Evolutionary conservation across 2,888 invertebrate species (phyloP).

Genomic region (Chrysolina americana): DNA sequence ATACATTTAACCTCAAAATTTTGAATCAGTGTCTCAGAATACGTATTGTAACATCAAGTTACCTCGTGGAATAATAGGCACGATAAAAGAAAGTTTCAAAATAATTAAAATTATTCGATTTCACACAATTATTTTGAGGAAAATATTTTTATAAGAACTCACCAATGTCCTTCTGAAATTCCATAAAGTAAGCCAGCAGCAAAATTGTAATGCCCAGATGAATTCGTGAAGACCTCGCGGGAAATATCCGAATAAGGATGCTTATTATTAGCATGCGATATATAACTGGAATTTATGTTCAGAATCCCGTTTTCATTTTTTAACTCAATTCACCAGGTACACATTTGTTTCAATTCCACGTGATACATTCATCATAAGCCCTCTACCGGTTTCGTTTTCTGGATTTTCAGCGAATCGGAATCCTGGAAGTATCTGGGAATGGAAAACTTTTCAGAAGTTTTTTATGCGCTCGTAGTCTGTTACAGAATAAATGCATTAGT

Average conservation of each 20-base stretch:
- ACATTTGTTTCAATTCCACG: constrained; percentile 37
- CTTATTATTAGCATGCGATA: constrained; percentile 37
- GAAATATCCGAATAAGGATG: constrained; percentile 25
- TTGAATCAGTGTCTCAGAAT: too few species aligned
- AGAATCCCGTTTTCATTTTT: constrained; percentile 28
- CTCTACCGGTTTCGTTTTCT: constrained; percentile 16
- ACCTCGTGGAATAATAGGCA: too few species aligned
- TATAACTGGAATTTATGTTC: constrained; percentile 30
- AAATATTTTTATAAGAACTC: neutral
- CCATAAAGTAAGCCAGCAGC: neutral
- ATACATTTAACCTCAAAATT: too few species aligned
- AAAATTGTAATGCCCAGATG: constrained; percentile 16
- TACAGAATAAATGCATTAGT: neutral
- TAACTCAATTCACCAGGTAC: constrained; percentile 35
- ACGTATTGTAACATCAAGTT: too few species aligned
- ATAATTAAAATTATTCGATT: too few species aligned
- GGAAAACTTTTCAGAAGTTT: neutral
- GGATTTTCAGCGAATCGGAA: neutral
- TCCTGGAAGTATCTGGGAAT: neutral
- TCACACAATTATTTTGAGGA: neutral
- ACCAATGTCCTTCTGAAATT: neutral
- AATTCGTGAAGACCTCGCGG: constrained; percentile 12
- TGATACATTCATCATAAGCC: constrained; percentile 32
- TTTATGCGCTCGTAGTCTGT: neutral
- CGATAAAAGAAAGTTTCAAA: too few species aligned